A percentile compares a stretch with the other conserved stretches of the same genome.
phyloP scores from a whole-genome alignment of 2,797 vertebrate genomes.

The Dryobates pubescens region DNA sequence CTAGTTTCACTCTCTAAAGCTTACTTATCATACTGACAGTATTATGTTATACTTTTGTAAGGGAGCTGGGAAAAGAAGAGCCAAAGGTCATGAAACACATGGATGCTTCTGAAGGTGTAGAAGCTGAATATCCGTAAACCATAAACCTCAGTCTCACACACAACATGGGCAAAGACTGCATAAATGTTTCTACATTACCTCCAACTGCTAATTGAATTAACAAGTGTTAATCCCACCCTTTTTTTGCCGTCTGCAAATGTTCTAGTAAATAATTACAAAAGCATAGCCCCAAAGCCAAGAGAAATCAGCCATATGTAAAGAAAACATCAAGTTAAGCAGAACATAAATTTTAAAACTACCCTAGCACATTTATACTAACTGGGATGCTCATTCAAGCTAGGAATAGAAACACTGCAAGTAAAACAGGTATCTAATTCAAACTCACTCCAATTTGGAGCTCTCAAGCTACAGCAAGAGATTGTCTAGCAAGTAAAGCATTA shows the following conservation, averaged over 20 bases:
- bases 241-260: neutral
- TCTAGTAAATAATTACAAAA: neutral
- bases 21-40: neutral
- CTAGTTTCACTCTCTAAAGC: neutral
- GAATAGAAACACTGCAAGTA: neutral
- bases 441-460: neutral
- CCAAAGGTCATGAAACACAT: neutral
- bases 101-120: neutral
- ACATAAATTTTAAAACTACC: neutral
- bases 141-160: neutral
- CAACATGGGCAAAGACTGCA: neutral
- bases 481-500: neutral
- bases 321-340: neutral
- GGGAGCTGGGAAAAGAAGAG: neutral
- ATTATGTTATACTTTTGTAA: neutral
- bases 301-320: neutral
- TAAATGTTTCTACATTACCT: neutral
- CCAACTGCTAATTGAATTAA: neutral
- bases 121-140: neutral
- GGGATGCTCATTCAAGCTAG: neutral
- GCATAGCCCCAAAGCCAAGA: neutral
- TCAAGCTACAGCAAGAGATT: neutral
- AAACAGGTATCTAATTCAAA: neutral
- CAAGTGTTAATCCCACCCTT: neutral
- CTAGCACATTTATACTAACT: neutral